These are phyloP conservation scores for Aegotheles bennettii DNA, from an alignment of 2,113 vertebrate genomes.

Conservation along the genomic window DNA sequence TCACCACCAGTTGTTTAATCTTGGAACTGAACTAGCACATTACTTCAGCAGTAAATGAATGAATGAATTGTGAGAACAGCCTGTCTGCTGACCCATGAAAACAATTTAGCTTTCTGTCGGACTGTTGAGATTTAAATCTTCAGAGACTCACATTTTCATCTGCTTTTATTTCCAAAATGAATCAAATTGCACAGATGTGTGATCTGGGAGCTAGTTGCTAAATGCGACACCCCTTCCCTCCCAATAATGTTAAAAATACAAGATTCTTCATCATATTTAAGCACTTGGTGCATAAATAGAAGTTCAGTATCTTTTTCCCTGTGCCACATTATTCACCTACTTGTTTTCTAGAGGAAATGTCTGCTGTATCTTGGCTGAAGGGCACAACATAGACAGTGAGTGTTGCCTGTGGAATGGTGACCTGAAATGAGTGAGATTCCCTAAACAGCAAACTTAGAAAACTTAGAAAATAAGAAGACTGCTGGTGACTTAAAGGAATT, in stretches of 20 bases:
- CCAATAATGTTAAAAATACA: neutral
- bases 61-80: constrained; percentile 6
- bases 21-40: constrained; percentile 8
- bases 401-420: neutral
- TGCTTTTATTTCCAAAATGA: constrained; percentile 23
- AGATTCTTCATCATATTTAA: neutral
- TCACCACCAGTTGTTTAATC: neutral
- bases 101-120: constrained; percentile 24
- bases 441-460: neutral
- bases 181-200: neutral
- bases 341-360: neutral
- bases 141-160: neutral
- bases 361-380: neutral
- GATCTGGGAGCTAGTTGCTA: neutral
- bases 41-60: constrained; percentile 18
- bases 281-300: neutral
- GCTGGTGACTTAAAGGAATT: neutral
- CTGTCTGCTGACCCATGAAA: constrained; percentile 21
- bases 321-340: neutral
- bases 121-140: constrained; percentile 10
- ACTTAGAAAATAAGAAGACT: neutral
- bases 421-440: neutral
- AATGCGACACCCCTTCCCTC: neutral
- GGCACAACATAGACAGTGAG: neutral
- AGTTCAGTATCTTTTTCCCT: neutral